Evolutionary conservation across 2,888 invertebrate species (phyloP), one percentile per base, ranked within the genome.

Genomic region (Galerucella calmariensis): DNA sequence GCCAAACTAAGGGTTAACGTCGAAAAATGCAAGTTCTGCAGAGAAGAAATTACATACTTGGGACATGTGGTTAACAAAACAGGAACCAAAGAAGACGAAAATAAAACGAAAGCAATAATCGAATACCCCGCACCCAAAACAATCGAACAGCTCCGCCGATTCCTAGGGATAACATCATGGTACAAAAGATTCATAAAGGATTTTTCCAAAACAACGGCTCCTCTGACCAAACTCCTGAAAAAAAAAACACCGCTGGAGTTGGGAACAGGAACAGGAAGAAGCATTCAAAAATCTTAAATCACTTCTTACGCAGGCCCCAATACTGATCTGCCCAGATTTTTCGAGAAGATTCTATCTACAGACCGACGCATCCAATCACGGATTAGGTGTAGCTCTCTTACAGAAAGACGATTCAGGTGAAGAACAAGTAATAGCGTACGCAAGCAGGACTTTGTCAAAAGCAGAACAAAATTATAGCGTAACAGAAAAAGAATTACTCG

Each of bases 351-450:
- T 81, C 66, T 44, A 67, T 10, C 67, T 81, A 10, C 79, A 81
- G 63, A 81, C 78, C 44, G 80, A 79, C 65, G 81, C 78, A 0
- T 75, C 71, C 20, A 77, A 77, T 24, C 12, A 73, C 10, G 81
- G 80, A 8, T 48, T 81, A n/a, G 83, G 82, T 16, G 79, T 69
- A 2, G 80, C 76, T 0, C 66, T 81, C 16, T 69, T 70, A n/a
- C n/a, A n/a, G n/a, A n/a, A n/a, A n/a, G n/a, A n/a, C n/a, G n/a
- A n/a, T n/a, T n/a, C n/a, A n/a, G n/a, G n/a, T n/a, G n/a, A n/a
- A n/a, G n/a, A n/a, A n/a, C n/a, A n/a, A n/a, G n/a, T n/a, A n/a
- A n/a, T n/a, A n/a, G n/a, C n/a, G n/a, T n/a, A n/a, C n/a, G n/a
- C n/a, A n/a, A n/a, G n/a, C n/a, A n/a, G n/a, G n/a, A n/a, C n/a